These are phyloP conservation scores for Caranx ignobilis DNA, from an alignment of 2,113 vertebrate genomes.

Conservation along the genomic window DNA sequence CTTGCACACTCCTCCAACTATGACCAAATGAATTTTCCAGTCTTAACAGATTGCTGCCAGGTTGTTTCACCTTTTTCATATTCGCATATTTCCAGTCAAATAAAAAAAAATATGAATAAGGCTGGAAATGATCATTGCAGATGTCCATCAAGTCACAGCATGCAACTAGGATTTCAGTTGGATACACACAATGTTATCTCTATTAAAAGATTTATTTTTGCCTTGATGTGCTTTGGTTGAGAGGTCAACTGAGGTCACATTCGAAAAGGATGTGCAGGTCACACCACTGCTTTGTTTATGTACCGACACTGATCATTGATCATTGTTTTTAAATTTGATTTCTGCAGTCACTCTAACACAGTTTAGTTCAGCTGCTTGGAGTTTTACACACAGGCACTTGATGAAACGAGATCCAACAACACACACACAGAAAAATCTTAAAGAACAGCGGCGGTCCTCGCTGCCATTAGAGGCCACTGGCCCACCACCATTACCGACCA, in stretches of 20 bases:
- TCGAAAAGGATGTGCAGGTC: conserved; percentile 24
- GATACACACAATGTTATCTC: not conserved
- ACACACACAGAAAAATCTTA: too few species aligned
- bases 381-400: not conserved
- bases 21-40: not conserved
- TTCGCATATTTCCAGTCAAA: not conserved
- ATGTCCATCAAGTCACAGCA: not conserved
- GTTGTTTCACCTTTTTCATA: not conserved
- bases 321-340: conserved; percentile 1
- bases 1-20: not conserved
- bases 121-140: not conserved
- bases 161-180: not conserved
- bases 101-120: not conserved
- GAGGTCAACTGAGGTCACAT: not conserved
- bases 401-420: not conserved
- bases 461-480: too few species aligned
- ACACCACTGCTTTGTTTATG: not conserved
- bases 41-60: conserved; percentile 8
- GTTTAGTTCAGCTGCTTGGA: not conserved
- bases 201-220: conserved; percentile 9
- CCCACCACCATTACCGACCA: too few species aligned
- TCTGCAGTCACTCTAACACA: not conserved
- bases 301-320: not conserved
- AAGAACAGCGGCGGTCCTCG: too few species aligned
- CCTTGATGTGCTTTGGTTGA: not conserved